phyloP scores from a whole-genome alignment of 2,888 invertebrate genomes.

The Tipula confusa region DNA sequence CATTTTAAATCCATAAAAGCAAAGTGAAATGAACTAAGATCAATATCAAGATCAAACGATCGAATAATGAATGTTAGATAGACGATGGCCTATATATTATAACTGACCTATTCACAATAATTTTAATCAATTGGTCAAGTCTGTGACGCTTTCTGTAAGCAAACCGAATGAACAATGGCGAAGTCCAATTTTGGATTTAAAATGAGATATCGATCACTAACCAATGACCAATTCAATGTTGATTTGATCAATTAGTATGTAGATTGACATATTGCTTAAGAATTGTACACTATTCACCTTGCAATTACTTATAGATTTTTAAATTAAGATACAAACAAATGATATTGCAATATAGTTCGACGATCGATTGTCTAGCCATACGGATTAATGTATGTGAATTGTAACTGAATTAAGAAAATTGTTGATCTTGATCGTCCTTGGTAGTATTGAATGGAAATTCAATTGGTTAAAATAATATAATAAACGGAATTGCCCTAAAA shows the following conservation, averaged over 20 bases:
- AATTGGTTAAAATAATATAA: too few relatives aligned
- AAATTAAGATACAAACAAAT: background rate
- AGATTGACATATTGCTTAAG: background rate
- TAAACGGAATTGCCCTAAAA: too few relatives aligned
- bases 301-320: background rate
- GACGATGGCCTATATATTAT: background rate
- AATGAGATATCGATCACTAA: background rate
- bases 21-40: background rate
- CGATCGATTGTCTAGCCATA: background rate
- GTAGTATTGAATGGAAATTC: background rate
- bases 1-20: background rate
- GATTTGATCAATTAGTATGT: background rate
- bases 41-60: background rate
- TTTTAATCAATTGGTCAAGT: background rate
- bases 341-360: background rate
- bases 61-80: background rate
- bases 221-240: background rate
- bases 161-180: too few relatives aligned
- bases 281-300: background rate
- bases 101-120: background rate
- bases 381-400: background rate
- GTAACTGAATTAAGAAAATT: background rate
- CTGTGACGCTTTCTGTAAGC: too few relatives aligned
- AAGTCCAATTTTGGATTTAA: too few relatives aligned
- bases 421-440: background rate